Percentiles rank a stretch among this genome's conserved stretches.
These are phyloP conservation scores for Eleginops maclovinus DNA, from an alignment of 2,113 vertebrate species.

Conservation along the genomic window DNA sequence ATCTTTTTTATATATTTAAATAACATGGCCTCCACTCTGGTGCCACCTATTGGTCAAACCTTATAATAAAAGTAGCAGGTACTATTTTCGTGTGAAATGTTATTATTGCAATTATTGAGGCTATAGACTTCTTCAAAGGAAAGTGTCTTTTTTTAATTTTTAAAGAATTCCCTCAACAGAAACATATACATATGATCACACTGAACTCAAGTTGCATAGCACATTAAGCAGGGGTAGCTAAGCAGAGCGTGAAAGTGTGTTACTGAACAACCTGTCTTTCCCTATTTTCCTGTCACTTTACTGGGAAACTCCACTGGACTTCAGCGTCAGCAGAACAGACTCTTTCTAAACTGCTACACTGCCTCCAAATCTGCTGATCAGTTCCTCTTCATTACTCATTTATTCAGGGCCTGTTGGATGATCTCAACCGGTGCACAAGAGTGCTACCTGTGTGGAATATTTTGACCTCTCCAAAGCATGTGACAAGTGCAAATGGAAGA, in stretches of 20 bases:
- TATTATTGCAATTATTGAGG: neutral
- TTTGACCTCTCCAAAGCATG: slow-evolving; percentile 40
- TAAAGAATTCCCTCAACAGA: neutral
- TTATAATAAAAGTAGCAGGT: neutral
- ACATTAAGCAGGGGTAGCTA: neutral
- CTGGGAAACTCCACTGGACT: slow-evolving; percentile 24
- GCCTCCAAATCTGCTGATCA: slow-evolving; percentile 78
- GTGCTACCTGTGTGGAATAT: slow-evolving; percentile 60
- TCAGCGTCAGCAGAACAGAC: slow-evolving; percentile 65
- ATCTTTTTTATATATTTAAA: neutral
- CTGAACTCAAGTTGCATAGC: neutral
- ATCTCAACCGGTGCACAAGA: slow-evolving; percentile 9
- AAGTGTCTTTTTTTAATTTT: neutral
- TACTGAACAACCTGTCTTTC: slow-evolving; percentile 67
- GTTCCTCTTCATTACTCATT: slow-evolving; percentile 78
- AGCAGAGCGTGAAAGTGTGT: slow-evolving; percentile 38
- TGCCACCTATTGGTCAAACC: slow-evolving; percentile 41
- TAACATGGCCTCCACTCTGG: slow-evolving; percentile 11
- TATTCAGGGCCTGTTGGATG: slow-evolving; percentile 29
- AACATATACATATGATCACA: neutral
- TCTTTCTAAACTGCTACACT: slow-evolving; percentile 60
- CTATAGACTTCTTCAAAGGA: neutral
- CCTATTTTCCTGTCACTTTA: slow-evolving; percentile 14
- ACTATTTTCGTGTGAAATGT: neutral
- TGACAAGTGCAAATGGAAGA: slow-evolving; percentile 17